Conservation (phyloP, 1,140 invertebrate genomes). For the Cydia strobilella region DNA sequence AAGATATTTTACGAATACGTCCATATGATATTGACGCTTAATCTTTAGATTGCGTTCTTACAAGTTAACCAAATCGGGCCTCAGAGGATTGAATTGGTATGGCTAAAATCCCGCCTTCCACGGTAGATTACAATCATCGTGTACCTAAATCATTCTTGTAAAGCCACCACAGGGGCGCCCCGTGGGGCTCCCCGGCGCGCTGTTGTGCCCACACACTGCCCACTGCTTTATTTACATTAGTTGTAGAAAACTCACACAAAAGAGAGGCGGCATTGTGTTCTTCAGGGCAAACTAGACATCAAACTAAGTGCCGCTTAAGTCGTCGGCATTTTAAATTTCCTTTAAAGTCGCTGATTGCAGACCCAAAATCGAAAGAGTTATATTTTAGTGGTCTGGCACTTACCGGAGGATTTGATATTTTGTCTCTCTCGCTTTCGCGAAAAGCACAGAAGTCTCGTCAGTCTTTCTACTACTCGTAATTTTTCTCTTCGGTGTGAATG, state of each 20-base stretch:
- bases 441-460: no score
- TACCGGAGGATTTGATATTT: no score
- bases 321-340: background rate
- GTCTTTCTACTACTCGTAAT: no score
- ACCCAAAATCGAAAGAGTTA: no score
- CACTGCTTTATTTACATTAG: constrained; percentile 7
- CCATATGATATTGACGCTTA: no score
- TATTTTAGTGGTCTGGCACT: no score
- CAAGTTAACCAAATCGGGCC: background rate
- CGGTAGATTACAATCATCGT: constrained; percentile 15
- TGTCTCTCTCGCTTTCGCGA: no score
- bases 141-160: background rate
- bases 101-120: background rate
- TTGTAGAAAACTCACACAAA: background rate
- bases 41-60: background rate
- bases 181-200: constrained; percentile 46
- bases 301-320: background rate
- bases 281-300: background rate
- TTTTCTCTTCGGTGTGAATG: no score
- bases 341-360: no score
- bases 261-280: background rate
- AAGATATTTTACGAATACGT: no score
- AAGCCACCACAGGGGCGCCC: constrained; percentile 39
- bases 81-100: constrained; percentile 11
- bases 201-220: constrained; percentile 45